Evolutionary conservation across 64 coral and sea anemone genomes (phyloP).

Genomic region (Montipora capricornis): DNA sequence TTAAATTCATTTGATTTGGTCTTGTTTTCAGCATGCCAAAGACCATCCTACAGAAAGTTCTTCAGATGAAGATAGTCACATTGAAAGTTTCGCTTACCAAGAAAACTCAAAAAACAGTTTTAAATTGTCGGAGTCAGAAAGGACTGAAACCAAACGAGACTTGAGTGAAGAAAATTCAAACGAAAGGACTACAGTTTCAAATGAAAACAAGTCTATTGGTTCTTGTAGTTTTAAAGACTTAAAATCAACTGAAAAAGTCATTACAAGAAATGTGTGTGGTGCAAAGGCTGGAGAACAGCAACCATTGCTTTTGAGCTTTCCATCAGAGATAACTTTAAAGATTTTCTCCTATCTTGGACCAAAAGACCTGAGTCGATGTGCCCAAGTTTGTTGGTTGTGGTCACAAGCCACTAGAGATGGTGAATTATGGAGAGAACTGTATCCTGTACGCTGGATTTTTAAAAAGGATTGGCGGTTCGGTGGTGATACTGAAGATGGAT

Average conservation of each 20-base stretch:
- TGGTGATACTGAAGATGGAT: conserved; percentile 59
- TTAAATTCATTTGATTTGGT: background rate
- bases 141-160: background rate
- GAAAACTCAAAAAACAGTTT: background rate
- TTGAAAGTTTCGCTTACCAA: background rate
- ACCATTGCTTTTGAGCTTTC: conserved; percentile 54
- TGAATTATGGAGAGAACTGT: conserved; percentile 87
- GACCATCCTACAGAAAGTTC: background rate
- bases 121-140: background rate
- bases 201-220: background rate
- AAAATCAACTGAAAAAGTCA: background rate
- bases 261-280: background rate
- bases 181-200: conserved; percentile 10
- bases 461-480: conserved; percentile 90
- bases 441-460: conserved; percentile 95
- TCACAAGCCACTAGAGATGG: conserved; percentile 81
- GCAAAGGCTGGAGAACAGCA: background rate
- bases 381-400: conserved; percentile 85
- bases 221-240: background rate
- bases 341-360: conserved; percentile 94
- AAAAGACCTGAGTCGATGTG: conserved; percentile 86
- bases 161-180: background rate
- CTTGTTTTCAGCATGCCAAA: background rate
- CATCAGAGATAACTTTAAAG: conserved; percentile 84
- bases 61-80: background rate